Base-by-base conservation (phyloP, 2,888 invertebrate species). In the Merodon equestris region DNA sequence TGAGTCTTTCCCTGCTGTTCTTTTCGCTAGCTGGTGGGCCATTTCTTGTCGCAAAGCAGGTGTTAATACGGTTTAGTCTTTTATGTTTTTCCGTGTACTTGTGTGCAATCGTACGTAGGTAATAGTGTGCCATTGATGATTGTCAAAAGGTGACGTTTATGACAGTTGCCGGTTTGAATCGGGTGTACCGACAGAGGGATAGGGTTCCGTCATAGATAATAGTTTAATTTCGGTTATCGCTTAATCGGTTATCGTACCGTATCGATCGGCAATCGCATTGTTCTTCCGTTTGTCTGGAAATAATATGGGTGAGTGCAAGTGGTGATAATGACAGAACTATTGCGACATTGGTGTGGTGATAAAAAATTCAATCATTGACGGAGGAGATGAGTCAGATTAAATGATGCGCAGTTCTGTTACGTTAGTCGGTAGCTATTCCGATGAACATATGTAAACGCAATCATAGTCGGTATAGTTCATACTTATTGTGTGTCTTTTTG, bases 391-490 rank as follows among this genome's bases (percentile, higher is more conserved):
- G 56, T 71, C 76, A 76, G 50, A 56, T 61, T 27, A 53, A 66
- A 38, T 66, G 66, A 76, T 71, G 71, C 76, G 71, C 64, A 68
- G 45, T 76, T 53, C 47, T 9, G 34, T 68, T 58, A 64, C 58
- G 56, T 50, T 70, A 53, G 45, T 47, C 27, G 3, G 36, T 3
- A 53, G 19, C 19, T 42, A 75, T 60, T 66, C 13, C 13, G 50
- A 27, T 15, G 19, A 47, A 36, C 2, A 45, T 9, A 40, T 40
- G 13, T 27, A 27, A 27, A 2, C 27, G 7, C 7, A 7, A 7
- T 27, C 27, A 27, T 7, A 27, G 7, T 40, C 9, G 10, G 40
- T n/a, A 40, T 40, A 40, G 36, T 36, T 27, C 3, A 36, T 50
- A 27, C 12, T 15, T 15, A 1, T 12, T 17, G 9, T 56, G 2